These are phyloP conservation scores for Fregata magnificens DNA, from an alignment of 2,113 vertebrate species.

Conservation along the genomic window DNA sequence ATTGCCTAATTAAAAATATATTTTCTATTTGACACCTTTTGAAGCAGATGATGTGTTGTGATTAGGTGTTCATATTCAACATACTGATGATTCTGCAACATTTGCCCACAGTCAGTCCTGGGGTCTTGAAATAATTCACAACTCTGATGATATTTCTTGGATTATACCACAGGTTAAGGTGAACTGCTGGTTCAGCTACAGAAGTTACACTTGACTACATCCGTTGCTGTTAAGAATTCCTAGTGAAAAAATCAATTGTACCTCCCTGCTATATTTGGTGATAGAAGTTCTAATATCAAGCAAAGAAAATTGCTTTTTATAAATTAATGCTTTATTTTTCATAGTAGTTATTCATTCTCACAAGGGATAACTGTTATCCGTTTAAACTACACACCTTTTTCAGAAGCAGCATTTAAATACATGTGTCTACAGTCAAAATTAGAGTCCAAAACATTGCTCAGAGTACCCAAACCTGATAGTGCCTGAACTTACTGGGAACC, in stretches of 20 bases:
- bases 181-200: background rate
- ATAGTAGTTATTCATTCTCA: background rate
- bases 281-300: background rate
- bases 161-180: background rate
- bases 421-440: background rate
- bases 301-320: background rate
- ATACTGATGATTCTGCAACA: background rate
- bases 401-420: background rate
- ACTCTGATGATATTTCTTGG: background rate
- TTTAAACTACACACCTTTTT: background rate
- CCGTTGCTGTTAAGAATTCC: background rate
- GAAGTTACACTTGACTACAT: background rate
- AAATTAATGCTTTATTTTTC: background rate
- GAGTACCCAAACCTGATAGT: background rate
- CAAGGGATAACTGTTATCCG: background rate
- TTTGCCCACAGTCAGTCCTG: background rate
- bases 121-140: background rate
- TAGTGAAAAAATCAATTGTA: background rate
- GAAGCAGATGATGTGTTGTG: background rate
- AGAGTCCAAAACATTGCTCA: background rate
- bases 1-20: background rate
- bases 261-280: background rate
- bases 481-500: background rate
- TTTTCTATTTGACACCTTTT: background rate
- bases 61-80: background rate